Evolutionary conservation across 1,140 invertebrate species (phyloP), one percentile per base, ranked within the genome.

Genomic region (Sminthurides bifidus): DNA sequence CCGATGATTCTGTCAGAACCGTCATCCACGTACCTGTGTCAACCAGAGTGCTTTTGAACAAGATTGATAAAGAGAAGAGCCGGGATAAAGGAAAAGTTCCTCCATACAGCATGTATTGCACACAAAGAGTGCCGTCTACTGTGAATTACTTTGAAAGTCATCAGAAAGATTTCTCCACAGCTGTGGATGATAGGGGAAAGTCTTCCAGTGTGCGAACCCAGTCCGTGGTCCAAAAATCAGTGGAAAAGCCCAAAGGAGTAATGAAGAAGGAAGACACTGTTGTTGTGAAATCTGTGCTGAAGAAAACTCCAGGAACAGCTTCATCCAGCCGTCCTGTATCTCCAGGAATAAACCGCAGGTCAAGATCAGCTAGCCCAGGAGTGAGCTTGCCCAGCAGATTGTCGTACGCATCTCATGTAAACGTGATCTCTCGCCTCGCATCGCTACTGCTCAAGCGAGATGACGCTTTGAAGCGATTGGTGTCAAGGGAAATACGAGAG

Each of bases 361-460:
- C 53, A 24, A 49, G 59, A 19, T 60, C 59, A 14, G 50, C 52
- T 8, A 60, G 59, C 51, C 59, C 59, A 6, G 37, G 41, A 6
- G n/a, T 30, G 14, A 10, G 10, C n/a, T n/a, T 10, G 10, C 50
- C 37, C 21, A 41, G 26, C 26, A 48, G 31, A 52, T 80, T 87
- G 65, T 75, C 85, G 3, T 79, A 79, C 43, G 87, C 90, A 84
- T 86, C 86, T 0, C 85, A 85, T 65, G 88, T 89, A 31, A 87
- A 91, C 66, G 80, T 90, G 1, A 89, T 89, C 59, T 87, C 85
- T 65, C 87, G 87, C 70, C 79, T 83, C 23, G 85, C 83, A 0
- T 76, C 78, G 3, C 68, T 90, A 33, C 79, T 82, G 38, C 61
- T 66, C 2, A 61, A 57, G 33, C 59, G 52, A 43, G 60, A 65